phyloP scores from a whole-genome alignment of 64 coral and sea anemone genomes.

The Cladopsammia gracilis region DNA sequence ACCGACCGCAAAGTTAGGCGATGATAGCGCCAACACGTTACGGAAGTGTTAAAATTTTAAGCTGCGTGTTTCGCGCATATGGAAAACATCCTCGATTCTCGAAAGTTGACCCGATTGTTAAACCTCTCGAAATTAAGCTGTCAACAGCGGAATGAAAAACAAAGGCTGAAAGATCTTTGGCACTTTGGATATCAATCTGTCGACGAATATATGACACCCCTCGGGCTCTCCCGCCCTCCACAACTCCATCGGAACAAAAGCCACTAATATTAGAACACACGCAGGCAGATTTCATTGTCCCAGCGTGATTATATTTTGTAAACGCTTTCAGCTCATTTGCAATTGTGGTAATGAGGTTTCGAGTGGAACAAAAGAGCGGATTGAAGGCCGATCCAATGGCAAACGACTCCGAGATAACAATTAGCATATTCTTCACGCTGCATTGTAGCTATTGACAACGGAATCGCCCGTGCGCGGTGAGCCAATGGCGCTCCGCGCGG shows the following conservation, averaged over 20 bases:
- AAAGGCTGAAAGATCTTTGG: conserved; percentile 64
- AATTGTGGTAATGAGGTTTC: conserved; percentile 99
- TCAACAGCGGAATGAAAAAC: conserved; percentile 57
- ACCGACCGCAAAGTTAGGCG: conserved; percentile 38
- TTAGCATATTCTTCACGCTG: conserved; percentile 97
- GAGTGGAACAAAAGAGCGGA: conserved; percentile 86
- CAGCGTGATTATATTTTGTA: conserved; percentile 93
- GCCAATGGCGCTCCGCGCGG: conserved; percentile 84
- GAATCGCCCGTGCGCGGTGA: conserved; percentile 50
- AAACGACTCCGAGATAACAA: conserved; percentile 52
- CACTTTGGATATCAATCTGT: conserved; percentile 65
- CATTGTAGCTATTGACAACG: conserved; percentile 76
- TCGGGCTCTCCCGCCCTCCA: conserved; percentile 68
- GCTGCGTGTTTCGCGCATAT: conserved; percentile 31
- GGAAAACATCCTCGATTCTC: conserved; percentile 43
- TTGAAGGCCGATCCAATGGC: conserved; percentile 86
- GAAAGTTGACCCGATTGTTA: conserved; percentile 45
- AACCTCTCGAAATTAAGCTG: conserved; percentile 53
- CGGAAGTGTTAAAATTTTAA: conserved; percentile 48
- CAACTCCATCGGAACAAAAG: conserved; percentile 75
- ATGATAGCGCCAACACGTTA: conserved; percentile 42
- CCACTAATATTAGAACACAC: conserved; percentile 86
- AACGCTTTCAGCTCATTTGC: conserved; percentile 95
- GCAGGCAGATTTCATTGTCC: conserved; percentile 85
- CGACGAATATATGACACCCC: conserved; percentile 71